Percentiles rank a stretch among this genome's conserved stretches.
phyloP scores from a whole-genome alignment of 2,797 vertebrate genomes.

The Cichlasoma orientale region DNA sequence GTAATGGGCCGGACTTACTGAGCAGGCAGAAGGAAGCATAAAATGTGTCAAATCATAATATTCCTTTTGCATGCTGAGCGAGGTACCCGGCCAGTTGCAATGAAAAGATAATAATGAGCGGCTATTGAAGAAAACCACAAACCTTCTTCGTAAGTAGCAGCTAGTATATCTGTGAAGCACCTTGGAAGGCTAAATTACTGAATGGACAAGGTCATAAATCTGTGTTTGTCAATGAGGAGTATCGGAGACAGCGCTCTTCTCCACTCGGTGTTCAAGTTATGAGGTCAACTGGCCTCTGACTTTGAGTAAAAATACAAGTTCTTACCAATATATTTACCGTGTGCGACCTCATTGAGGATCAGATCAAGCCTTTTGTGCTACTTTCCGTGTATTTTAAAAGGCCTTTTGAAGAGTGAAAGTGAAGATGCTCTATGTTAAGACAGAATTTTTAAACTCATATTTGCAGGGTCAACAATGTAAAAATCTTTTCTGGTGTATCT shows the following conservation, averaged over 20 bases:
- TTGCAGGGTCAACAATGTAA: conserved; percentile 1
- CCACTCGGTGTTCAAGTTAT: not conserved
- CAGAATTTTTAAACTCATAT: not conserved
- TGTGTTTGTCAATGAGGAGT: not conserved
- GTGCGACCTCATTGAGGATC: not conserved
- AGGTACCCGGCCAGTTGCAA: not conserved
- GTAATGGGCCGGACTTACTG: not conserved
- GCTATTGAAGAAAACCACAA: not conserved
- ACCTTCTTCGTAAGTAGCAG: conserved; percentile 11
- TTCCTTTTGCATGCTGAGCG: not conserved
- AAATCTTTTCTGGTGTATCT: not conserved
- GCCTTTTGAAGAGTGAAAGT: not conserved
- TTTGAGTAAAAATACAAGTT: not conserved
- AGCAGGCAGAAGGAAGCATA: not conserved
- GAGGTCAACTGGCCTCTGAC: conserved; percentile 15
- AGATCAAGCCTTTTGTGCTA: not conserved
- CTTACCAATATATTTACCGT: not conserved
- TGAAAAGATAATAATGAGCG: not conserved
- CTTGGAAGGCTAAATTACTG: not conserved
- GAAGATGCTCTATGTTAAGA: not conserved
- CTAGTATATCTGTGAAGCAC: not conserved
- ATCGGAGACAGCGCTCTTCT: not conserved
- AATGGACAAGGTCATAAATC: conserved; percentile 18
- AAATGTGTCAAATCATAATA: not conserved
- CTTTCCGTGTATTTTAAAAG: not conserved